These are phyloP conservation scores for Lucifuga dentata DNA, from an alignment of 2,113 vertebrate genomes.

Conservation along the genomic window DNA sequence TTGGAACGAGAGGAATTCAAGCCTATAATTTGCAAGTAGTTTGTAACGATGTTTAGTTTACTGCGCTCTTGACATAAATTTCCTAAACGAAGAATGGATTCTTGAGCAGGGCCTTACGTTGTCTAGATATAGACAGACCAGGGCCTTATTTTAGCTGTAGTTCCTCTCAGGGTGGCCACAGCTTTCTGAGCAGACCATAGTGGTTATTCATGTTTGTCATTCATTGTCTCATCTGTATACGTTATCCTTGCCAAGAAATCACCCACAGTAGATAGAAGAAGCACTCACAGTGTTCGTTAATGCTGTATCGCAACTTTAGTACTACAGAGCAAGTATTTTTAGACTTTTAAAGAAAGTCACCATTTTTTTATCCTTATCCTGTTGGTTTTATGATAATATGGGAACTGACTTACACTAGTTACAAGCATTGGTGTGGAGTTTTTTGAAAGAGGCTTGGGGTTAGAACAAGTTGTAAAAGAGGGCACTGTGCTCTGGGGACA, in stretches of 20 bases:
- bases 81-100: neutral
- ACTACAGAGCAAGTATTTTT: conserved; percentile 34
- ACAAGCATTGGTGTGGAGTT: neutral
- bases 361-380: conserved; percentile 35
- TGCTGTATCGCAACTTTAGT: neutral
- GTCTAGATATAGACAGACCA: conserved; percentile 1
- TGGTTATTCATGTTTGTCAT: conserved; percentile 31
- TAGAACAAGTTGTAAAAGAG: conserved; percentile 30
- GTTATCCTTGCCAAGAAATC: conserved; percentile 43
- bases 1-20: conserved; percentile 1
- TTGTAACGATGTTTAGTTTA: neutral
- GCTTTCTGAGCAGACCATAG: conserved; percentile 13
- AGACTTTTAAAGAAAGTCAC: conserved; percentile 19
- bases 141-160: neutral
- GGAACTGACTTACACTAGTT: conserved; percentile 28
- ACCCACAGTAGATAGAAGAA: conserved; percentile 20
- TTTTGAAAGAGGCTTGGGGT: neutral
- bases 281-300: neutral
- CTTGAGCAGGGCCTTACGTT: neutral
- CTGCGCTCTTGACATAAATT: neutral
- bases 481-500: neutral
- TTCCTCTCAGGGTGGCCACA: conserved; percentile 4
- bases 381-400: conserved; percentile 22
- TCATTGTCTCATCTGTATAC: conserved; percentile 51
- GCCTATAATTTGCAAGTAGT: conserved; percentile 2